Base-by-base conservation (phyloP, 1,140 invertebrate genomes). In the Papilio dardanus region DNA sequence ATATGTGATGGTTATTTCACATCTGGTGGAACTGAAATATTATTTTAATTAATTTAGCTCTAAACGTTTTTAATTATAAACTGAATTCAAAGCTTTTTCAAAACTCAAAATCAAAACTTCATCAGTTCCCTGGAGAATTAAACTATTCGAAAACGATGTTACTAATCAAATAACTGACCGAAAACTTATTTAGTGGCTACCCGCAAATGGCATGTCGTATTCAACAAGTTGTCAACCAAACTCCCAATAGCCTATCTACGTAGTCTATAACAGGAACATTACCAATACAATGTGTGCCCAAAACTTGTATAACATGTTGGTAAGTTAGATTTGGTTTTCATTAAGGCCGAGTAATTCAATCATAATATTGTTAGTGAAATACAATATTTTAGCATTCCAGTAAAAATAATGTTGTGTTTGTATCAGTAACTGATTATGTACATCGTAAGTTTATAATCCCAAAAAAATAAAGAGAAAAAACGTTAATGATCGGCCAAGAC, bases 181-280 rank as follows among this genome's bases (percentile, higher is more conserved):
- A 58, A 58, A 58, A 58, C 24, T 58, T 28, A 8, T 28, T 58
- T 58, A 1, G 54, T 58, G 54, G 54, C 10, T 58, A 28, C 28
- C 54, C 54, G 24, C 21, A 58, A 58, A 28, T 14, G 54, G 54
- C 21, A 58, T 28, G 54, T 24, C 24, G 12, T 24, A 28, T 58
- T 58, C 54, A 58, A 58, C 54, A 58, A 58, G 54, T 58, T 58
- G 19, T 54, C 50, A 58, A 58, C 54, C 16, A 14, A 58, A 58
- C 54, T 58, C 50, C 6, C 54, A 28, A 58, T 28, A 58, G 24
- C 1, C 21, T 58, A 58, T 58, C 28, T 21, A 58, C 24, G 10
- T 28, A 28, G 21, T 58, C 54, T 12, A 10, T 54, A 24, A 54
- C 21, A 8, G 4, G 50, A 58, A 6, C 24, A 3, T 28, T 28